Evolutionary conservation across 1,140 invertebrate species (phyloP).

Genomic region (Pseudomyrmex cubaensis): DNA sequence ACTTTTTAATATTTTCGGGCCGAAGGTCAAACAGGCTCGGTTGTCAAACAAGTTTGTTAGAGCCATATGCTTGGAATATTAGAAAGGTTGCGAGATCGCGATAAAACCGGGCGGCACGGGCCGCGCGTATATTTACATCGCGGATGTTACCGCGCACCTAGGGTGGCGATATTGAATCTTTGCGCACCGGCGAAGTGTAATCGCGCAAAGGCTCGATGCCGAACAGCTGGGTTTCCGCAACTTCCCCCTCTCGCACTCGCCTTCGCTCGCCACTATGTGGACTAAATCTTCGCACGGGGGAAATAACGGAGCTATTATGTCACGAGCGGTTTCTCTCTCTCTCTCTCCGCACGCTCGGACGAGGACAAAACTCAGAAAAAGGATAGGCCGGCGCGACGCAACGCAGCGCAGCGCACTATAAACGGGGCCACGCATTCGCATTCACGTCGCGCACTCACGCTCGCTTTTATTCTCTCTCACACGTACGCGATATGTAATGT

Average conservation of each 20-base stretch:
- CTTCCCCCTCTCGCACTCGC: constrained; percentile 19
- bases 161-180: constrained; percentile 5
- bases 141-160: background rate
- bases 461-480: background rate
- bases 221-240: constrained; percentile 59
- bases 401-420: constrained; percentile 11
- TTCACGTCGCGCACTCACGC: too few relatives aligned
- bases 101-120: constrained; percentile 13
- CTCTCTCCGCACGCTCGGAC: constrained; percentile 2
- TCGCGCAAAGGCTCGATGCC: background rate
- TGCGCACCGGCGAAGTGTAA: constrained; percentile 21
- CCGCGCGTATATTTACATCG: constrained; percentile 36
- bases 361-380: constrained; percentile 1
- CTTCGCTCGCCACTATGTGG: background rate
- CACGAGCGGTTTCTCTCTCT: constrained; percentile 47
- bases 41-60: background rate
- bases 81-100: background rate
- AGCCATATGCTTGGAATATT: too few relatives aligned
- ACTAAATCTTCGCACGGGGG: constrained; percentile 52
- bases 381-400: constrained; percentile 12
- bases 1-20: background rate
- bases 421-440: constrained; percentile 64
- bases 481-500: too few relatives aligned
- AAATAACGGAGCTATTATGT: constrained; percentile 70
- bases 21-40: background rate